Conservation (phyloP, 2,113 vertebrate species). For the Anas platyrhynchos region DNA sequence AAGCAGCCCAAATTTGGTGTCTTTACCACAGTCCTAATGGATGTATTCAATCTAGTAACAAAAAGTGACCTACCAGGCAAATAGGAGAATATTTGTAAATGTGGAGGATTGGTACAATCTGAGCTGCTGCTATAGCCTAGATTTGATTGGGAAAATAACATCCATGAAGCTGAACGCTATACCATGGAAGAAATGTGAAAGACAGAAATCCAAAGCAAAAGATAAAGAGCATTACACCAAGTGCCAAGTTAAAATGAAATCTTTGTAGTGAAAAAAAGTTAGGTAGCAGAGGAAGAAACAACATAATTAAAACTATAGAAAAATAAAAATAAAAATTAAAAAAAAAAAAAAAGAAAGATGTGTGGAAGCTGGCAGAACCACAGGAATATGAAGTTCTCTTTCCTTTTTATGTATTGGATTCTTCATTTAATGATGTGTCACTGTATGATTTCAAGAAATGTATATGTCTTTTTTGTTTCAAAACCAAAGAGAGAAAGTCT, state of each 20-base stretch:
- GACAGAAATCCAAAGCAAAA: not conserved
- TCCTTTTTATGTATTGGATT: not conserved
- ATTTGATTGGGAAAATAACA: not conserved
- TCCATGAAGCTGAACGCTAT: not conserved
- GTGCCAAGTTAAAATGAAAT: not conserved
- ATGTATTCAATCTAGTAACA: not conserved
- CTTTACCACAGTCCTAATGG: constrained; percentile 1
- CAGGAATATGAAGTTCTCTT: not conserved
- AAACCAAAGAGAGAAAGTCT: not conserved
- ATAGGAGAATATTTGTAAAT: not conserved
- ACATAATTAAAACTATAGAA: not conserved
- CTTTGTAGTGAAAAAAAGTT: not conserved
- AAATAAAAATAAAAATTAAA: not conserved
- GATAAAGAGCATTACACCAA: not conserved
- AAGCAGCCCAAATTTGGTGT: constrained; percentile 15
- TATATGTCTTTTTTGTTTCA: not conserved
- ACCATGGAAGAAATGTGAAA: not conserved
- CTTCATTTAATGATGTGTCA: not conserved
- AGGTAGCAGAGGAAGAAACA: not conserved
- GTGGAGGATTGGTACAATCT: not conserved
- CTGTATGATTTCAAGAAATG: not conserved
- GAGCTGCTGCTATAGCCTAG: not conserved
- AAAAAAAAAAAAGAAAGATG: not conserved
- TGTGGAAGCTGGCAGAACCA: not conserved
- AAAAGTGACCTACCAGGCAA: not conserved